These are phyloP conservation scores for Lasioglossum marginatum DNA, from an alignment of 2,888 invertebrate genomes.

Conservation along the genomic window DNA sequence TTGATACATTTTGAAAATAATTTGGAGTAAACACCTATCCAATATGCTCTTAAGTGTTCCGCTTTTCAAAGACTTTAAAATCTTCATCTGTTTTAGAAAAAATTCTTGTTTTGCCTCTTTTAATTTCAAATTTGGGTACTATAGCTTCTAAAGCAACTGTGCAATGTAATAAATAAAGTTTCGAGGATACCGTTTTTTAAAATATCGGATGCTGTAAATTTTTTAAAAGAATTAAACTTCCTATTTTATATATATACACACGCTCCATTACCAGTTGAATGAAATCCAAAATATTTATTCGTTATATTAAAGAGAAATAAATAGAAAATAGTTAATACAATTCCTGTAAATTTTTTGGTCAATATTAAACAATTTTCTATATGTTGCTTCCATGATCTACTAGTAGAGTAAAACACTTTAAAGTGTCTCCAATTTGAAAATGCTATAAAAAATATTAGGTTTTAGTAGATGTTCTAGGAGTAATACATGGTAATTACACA, in stretches of 20 bases:
- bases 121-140: slow-evolving; percentile 27
- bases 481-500: background rate
- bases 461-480: background rate
- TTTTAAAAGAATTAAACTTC: background rate
- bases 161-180: background rate
- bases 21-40: slow-evolving; percentile 56
- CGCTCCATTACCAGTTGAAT: background rate
- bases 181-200: background rate
- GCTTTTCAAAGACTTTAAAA: slow-evolving; percentile 18
- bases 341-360: slow-evolving; percentile 13
- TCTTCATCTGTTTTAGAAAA: slow-evolving; percentile 16
- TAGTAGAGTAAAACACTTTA: background rate
- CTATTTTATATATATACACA: slow-evolving; percentile 1
- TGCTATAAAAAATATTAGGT: slow-evolving; percentile 4
- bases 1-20: slow-evolving; percentile 64
- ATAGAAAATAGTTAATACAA: slow-evolving; percentile 22
- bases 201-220: background rate
- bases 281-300: slow-evolving; percentile 7
- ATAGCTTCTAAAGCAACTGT: slow-evolving; percentile 39
- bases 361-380: slow-evolving; percentile 1
- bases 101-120: slow-evolving; percentile 1
- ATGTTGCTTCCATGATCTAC: background rate
- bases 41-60: slow-evolving; percentile 32
- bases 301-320: slow-evolving; percentile 20
- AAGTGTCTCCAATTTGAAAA: slow-evolving; percentile 10